A percentile compares a stretch with the other conserved stretches of the same genome.
Evolutionary conservation across 1,140 invertebrate species (phyloP).

Genomic region (Atta cephalotes): DNA sequence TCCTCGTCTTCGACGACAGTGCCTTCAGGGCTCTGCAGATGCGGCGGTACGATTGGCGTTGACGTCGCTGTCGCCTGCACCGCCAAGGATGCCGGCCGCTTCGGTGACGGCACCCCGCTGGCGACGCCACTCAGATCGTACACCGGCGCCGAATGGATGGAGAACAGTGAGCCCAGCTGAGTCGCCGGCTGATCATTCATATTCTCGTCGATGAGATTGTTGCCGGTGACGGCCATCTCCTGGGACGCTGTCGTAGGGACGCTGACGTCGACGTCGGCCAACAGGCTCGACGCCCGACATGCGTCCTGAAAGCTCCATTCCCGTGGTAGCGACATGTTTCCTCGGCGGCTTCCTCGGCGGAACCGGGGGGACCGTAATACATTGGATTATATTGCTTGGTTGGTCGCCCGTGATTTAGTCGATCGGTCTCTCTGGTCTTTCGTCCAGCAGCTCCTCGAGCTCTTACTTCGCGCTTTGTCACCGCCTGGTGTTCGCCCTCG

Average conservation of each 20-base stretch:
- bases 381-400: slow-evolving; percentile 83
- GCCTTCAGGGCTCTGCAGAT: slow-evolving; percentile 86
- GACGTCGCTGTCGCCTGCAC: slow-evolving; percentile 83
- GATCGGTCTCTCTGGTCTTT: slow-evolving; percentile 3
- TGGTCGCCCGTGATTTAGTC: slow-evolving; percentile 69
- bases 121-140: slow-evolving; percentile 81
- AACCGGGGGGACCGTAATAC: slow-evolving; percentile 84
- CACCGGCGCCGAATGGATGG: slow-evolving; percentile 87
- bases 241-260: slow-evolving; percentile 78
- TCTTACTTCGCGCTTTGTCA: slow-evolving; percentile 29
- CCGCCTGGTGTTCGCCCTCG: slow-evolving; percentile 40
- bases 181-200: slow-evolving; percentile 80
- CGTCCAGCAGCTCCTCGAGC: slow-evolving; percentile 40
- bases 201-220: slow-evolving; percentile 81
- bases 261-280: slow-evolving; percentile 74
- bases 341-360: slow-evolving; percentile 75
- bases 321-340: slow-evolving; percentile 88
- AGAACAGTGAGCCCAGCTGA: slow-evolving; percentile 86
- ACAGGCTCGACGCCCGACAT: slow-evolving; percentile 82
- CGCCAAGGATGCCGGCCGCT: slow-evolving; percentile 81
- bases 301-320: slow-evolving; percentile 88
- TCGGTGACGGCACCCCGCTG: slow-evolving; percentile 77
- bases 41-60: slow-evolving; percentile 83
- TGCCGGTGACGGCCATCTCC: slow-evolving; percentile 77
- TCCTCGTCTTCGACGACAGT: slow-evolving; percentile 89